Evolutionary conservation across 30 jellyfish, hydroid and myxozoan species (phyloP), one percentile per base, ranked within the genome.

Genomic region (Aurelia aurita): DNA sequence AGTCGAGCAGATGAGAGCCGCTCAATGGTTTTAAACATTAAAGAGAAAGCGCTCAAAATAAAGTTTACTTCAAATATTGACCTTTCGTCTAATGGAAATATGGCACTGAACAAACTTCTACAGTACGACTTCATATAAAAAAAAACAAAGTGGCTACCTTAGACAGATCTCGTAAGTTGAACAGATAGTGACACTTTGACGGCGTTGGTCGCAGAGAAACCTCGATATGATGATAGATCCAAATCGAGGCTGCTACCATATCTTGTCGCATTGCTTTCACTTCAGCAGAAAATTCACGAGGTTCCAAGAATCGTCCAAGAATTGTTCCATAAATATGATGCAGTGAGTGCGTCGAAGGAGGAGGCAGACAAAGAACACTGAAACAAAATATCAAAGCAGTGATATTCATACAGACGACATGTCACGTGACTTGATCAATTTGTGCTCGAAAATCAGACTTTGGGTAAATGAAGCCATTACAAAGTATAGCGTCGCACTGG

Each of bases 331-430:
- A 91, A 0, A 91, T 86, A 73, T 86, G 96, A n/a, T 91, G 98
- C 16, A 91, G 91, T 10, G 91, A 81, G 13, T 80, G 82, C 1
- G 88, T 18, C 18, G 98, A 86, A 11, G 96, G 98, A 23, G 84
- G 95, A 7, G 98, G 96, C 43, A 91, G 90, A 68, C 98, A 91
- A n/a, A 91, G 75, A 9, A 84, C 77, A 69, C 98, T 91, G 69
- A 34, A 29, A 39, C 23, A 18, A 51, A 65, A 29, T 39, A 1
- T 6, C n/a, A n/a, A n/a, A n/a, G n/a, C n/a, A n/a, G n/a, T n/a
- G n/a, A n/a, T n/a, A n/a, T n/a, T n/a, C n/a, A n/a, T n/a, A n/a
- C n/a, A n/a, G n/a, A n/a, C n/a, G n/a, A n/a, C n/a, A n/a, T n/a
- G n/a, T n/a, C n/a, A n/a, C n/a, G n/a, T n/a, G n/a, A n/a, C n/a